Conservation (phyloP, 2,888 invertebrate genomes). For the Teleiodes luculella region DNA sequence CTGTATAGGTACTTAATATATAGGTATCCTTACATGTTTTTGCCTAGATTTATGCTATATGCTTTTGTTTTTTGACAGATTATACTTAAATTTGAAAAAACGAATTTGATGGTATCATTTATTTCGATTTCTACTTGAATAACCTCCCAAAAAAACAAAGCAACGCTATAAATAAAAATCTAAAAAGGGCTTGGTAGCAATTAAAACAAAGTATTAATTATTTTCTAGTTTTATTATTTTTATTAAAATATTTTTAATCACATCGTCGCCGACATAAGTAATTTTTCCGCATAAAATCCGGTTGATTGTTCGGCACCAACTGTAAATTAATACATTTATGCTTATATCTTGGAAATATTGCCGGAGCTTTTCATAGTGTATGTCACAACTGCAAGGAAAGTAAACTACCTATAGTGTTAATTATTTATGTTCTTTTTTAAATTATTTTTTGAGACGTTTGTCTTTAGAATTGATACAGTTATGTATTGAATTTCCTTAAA, state of each 20-base stretch:
- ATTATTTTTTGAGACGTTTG: neutral
- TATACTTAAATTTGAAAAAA: too few relatives aligned
- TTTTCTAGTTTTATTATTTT: conserved; percentile 4
- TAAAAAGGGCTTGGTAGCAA: too few relatives aligned
- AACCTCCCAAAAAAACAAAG: too few relatives aligned
- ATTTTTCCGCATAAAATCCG: conserved; percentile 1
- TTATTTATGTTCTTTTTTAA: neutral
- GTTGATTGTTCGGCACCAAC: conserved; percentile 2
- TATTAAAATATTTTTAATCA: conserved; percentile 9
- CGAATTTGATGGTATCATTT: too few relatives aligned
- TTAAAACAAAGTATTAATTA: too few relatives aligned
- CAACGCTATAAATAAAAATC: too few relatives aligned
- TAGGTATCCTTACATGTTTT: too few relatives aligned
- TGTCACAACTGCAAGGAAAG: neutral
- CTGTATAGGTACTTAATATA: too few relatives aligned
- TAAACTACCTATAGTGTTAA: neutral
- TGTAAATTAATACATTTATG: neutral
- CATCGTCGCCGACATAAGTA: neutral
- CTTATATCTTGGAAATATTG: neutral
- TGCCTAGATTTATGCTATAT: too few relatives aligned
- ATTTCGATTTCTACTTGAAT: too few relatives aligned
- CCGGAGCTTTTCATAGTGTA: neutral
- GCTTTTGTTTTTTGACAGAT: too few relatives aligned
- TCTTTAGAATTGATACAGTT: neutral
- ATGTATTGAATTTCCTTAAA: neutral